These are phyloP conservation scores for Zosterops hypoxanthus DNA, from an alignment of 2,113 vertebrate genomes.

Conservation along the genomic window DNA sequence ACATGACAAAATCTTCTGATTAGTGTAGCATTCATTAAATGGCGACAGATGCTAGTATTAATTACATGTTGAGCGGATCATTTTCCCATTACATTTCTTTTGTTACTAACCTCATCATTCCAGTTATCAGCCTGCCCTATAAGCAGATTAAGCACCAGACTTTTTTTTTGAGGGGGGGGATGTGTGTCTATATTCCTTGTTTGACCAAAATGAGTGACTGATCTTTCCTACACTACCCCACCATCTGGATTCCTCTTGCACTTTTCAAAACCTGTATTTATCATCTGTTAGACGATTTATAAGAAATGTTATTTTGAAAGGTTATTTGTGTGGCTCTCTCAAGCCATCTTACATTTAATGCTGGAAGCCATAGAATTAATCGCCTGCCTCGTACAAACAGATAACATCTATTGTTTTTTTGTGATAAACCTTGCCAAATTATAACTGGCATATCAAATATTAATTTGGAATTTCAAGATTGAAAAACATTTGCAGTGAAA, in stretches of 20 bases:
- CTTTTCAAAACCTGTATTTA: background rate
- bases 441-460: background rate
- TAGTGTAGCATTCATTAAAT: conserved; percentile 29
- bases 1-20: conserved; percentile 1
- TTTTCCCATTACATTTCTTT: conserved; percentile 46
- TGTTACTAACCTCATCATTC: conserved; percentile 25
- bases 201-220: background rate
- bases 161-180: background rate
- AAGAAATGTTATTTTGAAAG: background rate
- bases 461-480: background rate
- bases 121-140: background rate
- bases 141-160: conserved; percentile 36
- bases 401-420: background rate
- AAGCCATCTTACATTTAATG: background rate
- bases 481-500: background rate
- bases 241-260: conserved; percentile 15
- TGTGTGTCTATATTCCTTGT: background rate
- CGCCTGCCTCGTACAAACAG: background rate
- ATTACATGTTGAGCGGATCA: conserved; percentile 27
- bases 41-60: conserved; percentile 65
- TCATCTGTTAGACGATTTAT: background rate
- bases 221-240: background rate
- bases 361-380: background rate
- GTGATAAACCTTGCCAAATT: background rate
- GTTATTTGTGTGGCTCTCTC: background rate